These are phyloP conservation scores for Rotaria sp. DNA, from an alignment of 2,888 invertebrate genomes.

Conservation along the genomic window DNA sequence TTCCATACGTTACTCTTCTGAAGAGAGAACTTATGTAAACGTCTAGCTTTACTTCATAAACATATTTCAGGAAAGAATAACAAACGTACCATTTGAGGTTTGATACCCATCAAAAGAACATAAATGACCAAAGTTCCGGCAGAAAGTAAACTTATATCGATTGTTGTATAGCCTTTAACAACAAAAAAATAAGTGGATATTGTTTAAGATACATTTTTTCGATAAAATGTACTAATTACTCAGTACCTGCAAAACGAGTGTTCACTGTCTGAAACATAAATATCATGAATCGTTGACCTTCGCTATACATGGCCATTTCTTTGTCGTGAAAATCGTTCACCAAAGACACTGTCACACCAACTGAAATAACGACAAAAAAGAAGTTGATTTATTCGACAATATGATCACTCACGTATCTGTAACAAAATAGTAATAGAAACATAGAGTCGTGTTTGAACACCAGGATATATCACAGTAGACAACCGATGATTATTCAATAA, in stretches of 20 bases:
- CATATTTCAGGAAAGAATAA: no score
- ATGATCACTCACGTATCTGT: neutral
- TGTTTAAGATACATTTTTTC: no score
- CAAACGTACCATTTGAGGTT: slow-evolving; percentile 9
- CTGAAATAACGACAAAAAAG: neutral
- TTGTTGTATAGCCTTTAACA: no score
- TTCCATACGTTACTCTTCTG: no score
- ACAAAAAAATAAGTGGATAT: no score
- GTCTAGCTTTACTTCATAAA: no score
- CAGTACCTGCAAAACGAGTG: neutral
- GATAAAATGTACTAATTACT: no score
- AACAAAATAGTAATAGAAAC: neutral
- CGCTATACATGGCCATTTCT: neutral
- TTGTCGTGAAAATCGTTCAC: neutral
- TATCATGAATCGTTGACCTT: neutral
- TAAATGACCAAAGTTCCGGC: neutral
- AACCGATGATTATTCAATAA: neutral
- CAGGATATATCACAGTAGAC: neutral
- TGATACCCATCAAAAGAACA: neutral
- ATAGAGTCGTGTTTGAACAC: neutral
- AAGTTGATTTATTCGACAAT: neutral
- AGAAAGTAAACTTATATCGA: neutral
- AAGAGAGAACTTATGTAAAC: no score
- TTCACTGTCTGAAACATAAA: neutral
- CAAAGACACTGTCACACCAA: neutral